Conservation (phyloP, 2,113 vertebrate genomes). For the Gopherus flavomarginatus region DNA sequence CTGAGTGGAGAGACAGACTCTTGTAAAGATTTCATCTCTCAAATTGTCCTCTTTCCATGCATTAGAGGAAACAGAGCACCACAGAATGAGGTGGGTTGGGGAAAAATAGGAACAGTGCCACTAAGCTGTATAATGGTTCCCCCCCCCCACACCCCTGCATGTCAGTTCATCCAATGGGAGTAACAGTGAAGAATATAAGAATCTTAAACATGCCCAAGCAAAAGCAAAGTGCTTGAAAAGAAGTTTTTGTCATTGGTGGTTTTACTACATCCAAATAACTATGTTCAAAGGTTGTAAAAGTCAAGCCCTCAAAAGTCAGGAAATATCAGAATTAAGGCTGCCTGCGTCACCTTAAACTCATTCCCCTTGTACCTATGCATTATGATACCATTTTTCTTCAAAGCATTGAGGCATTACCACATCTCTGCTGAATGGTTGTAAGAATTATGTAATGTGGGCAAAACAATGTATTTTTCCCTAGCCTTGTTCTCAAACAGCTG, state of each 20-base stretch:
- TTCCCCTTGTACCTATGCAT: fast-evolving
- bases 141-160: no score
- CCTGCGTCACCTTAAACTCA: neutral
- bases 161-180: neutral
- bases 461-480: neutral
- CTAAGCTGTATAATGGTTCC: fast-evolving
- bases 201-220: neutral
- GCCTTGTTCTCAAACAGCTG: neutral
- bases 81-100: neutral
- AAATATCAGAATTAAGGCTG: neutral
- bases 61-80: neutral
- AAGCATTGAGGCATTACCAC: neutral
- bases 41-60: neutral
- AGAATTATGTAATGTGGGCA: fast-evolving
- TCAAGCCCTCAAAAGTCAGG: neutral
- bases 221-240: fast-evolving
- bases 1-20: fast-evolving
- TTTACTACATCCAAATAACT: neutral
- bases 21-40: neutral
- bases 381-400: neutral
- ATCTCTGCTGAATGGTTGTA: no score
- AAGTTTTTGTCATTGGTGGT: neutral
- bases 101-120: neutral
- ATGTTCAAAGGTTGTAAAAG: neutral
- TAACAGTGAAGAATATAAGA: neutral